Percentiles rank a stretch among this genome's conserved stretches.
Evolutionary conservation across 2,797 vertebrate genomes (phyloP).

Genomic region (Tachyglossus aculeatus): DNA sequence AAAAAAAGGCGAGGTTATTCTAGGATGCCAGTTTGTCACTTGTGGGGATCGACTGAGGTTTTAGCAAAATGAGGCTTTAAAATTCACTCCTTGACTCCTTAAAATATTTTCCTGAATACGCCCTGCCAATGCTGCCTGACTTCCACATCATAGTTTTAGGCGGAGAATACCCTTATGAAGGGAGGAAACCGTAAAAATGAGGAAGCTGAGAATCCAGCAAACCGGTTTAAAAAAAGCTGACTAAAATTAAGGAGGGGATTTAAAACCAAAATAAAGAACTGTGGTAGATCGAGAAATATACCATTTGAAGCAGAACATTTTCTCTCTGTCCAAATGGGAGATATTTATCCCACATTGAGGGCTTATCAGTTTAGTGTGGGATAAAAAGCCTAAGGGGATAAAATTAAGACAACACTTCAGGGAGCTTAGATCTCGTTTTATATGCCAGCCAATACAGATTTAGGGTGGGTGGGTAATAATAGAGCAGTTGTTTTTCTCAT

Average conservation of each 20-base stretch:
- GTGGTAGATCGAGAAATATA: not conserved
- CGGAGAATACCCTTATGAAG: slow-evolving; percentile 45
- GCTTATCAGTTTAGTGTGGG: not conserved
- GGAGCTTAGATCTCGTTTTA: not conserved
- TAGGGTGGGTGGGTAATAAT: slow-evolving; percentile 33
- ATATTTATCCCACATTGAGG: slow-evolving; percentile 1
- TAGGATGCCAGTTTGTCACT: slow-evolving; percentile 52
- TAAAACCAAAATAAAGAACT: slow-evolving; percentile 11
- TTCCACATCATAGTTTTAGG: slow-evolving; percentile 51
- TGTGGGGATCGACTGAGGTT: slow-evolving; percentile 37
- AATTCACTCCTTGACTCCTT: slow-evolving; percentile 17
- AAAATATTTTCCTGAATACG: slow-evolving; percentile 7
- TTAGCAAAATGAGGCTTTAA: slow-evolving; percentile 33
- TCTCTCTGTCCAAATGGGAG: not conserved
- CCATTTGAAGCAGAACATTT: not conserved
- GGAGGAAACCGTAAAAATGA: slow-evolving; percentile 58
- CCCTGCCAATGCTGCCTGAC: slow-evolving; percentile 17
- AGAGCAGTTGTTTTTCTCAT: slow-evolving; percentile 48
- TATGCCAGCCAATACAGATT: not conserved
- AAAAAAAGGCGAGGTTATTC: slow-evolving; percentile 12
- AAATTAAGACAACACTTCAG: not conserved
- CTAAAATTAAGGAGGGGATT: slow-evolving; percentile 25
- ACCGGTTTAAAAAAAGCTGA: slow-evolving; percentile 28
- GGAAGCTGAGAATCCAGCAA: slow-evolving; percentile 31
- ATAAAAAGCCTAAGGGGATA: not conserved